Evolutionary conservation across 1,140 invertebrate species (phyloP).

Genomic region (Leptinotarsa texana): DNA sequence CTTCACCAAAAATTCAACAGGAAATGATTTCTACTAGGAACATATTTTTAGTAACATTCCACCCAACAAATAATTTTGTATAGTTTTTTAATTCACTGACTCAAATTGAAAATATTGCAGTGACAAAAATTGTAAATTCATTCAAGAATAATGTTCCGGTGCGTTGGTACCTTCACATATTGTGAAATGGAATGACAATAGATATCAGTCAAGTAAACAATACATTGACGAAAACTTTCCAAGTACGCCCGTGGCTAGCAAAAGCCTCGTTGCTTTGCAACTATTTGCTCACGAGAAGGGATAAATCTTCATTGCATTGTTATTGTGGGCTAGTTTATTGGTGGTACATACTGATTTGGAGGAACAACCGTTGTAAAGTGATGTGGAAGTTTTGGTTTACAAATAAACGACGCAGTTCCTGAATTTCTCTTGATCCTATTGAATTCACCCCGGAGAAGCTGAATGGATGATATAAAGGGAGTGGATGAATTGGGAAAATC

Average conservation of each 20-base stretch:
- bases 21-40: too few relatives aligned
- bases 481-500: conserved; percentile 1
- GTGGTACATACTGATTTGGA: conserved; percentile 16
- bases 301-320: conserved; percentile 21
- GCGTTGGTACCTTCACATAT: too few relatives aligned
- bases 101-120: too few relatives aligned
- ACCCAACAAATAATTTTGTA: too few relatives aligned
- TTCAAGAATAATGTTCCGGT: too few relatives aligned
- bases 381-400: conserved; percentile 12
- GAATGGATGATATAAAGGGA: neutral
- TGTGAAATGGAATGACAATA: too few relatives aligned
- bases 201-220: too few relatives aligned
- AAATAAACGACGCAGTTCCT: neutral
- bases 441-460: neutral
- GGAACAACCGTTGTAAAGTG: neutral
- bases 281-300: conserved; percentile 13
- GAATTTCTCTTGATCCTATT: neutral
- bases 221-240: neutral
- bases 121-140: too few relatives aligned
- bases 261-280: neutral
- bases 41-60: too few relatives aligned
- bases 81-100: too few relatives aligned
- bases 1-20: too few relatives aligned
- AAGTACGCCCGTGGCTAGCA: neutral
- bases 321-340: conserved; percentile 16